phyloP scores from a whole-genome alignment of 2,797 vertebrate genomes.

The Megalops cyprinoides region DNA sequence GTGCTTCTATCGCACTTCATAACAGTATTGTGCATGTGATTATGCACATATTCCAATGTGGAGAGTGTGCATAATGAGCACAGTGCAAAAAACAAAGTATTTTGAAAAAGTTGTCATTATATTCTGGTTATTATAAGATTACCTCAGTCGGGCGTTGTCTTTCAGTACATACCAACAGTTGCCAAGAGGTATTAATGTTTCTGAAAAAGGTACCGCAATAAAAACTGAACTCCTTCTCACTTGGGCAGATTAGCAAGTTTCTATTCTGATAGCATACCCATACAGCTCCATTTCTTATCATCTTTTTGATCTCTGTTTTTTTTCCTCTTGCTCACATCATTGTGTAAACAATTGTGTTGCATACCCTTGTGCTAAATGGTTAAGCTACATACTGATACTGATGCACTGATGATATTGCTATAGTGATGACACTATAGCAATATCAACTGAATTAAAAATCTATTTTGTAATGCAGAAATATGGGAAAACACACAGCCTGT shows the following conservation, averaged over 20 bases:
- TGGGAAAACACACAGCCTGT: too few relatives aligned
- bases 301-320: too few relatives aligned
- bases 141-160: neutral
- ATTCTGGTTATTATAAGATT: neutral
- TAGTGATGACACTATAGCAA: neutral
- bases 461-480: too few relatives aligned
- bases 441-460: neutral
- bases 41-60: too few relatives aligned
- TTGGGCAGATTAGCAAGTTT: neutral
- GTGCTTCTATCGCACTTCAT: neutral
- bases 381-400: neutral
- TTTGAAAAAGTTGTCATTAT: neutral
- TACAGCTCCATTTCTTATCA: too few relatives aligned
- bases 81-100: too few relatives aligned
- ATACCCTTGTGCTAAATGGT: neutral
- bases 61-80: too few relatives aligned
- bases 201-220: neutral
- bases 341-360: neutral
- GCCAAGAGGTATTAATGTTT: neutral
- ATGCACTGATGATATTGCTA: too few relatives aligned
- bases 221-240: neutral
- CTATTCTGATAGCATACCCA: too few relatives aligned
- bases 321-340: too few relatives aligned
- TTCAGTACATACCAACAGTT: neutral
- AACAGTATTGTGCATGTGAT: neutral